These are phyloP conservation scores for Gorilla gorilla DNA, from an alignment of 2,113 vertebrate species.

Conservation along the genomic window DNA sequence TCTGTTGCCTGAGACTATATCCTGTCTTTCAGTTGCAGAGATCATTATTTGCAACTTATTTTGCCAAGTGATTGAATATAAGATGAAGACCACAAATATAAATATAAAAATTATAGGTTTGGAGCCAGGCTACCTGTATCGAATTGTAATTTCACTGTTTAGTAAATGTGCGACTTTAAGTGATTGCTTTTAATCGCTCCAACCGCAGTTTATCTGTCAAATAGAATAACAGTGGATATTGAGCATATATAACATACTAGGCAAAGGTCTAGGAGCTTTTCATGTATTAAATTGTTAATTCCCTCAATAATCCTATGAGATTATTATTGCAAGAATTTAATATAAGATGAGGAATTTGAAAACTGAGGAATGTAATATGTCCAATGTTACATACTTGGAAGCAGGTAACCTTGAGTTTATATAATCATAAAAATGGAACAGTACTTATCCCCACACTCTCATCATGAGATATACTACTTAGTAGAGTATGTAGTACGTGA, in stretches of 20 bases:
- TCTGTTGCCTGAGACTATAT: background rate
- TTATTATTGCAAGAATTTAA: background rate
- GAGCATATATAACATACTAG: background rate
- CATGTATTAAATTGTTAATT: background rate
- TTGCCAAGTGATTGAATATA: background rate
- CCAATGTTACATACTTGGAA: background rate
- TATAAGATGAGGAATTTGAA: background rate
- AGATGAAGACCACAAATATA: background rate
- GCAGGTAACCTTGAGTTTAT: background rate
- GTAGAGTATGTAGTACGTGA: background rate
- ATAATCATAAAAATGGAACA: background rate
- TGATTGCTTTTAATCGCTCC: background rate
- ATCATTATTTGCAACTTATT: background rate
- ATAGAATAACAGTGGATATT: background rate
- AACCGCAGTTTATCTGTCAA: background rate
- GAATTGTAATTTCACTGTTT: background rate
- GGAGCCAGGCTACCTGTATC: background rate
- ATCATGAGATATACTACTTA: background rate
- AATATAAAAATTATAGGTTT: background rate
- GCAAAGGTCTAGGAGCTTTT: background rate
- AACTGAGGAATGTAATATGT: background rate
- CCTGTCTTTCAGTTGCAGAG: background rate
- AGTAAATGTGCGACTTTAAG: background rate
- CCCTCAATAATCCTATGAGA: background rate
- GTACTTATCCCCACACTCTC: background rate